Percentiles rank a stretch among this genome's conserved stretches.
Evolutionary conservation across 2,888 invertebrate genomes (phyloP).

Genomic region (Parelbella ahira): DNA sequence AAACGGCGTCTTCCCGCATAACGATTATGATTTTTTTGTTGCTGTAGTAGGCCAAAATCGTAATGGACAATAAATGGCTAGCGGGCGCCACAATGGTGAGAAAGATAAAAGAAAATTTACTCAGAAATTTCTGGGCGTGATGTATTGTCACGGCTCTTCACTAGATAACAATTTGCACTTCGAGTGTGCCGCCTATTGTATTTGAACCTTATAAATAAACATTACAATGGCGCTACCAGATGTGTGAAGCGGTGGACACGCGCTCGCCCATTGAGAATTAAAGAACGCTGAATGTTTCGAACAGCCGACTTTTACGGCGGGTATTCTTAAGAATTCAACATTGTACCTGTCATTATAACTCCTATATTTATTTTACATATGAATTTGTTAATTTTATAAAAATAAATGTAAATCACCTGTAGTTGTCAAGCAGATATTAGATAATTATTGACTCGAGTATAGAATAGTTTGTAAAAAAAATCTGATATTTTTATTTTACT

Average conservation of each 20-base stretch:
- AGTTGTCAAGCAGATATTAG: no score
- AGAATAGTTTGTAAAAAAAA: no score
- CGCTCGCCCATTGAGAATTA: conserved; percentile 45
- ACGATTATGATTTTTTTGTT: no score
- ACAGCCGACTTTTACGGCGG: conserved; percentile 41
- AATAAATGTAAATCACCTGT: no score
- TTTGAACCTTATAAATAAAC: conserved; percentile 67
- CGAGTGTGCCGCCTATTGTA: conserved; percentile 59
- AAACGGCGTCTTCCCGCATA: no score
- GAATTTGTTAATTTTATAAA: no score
- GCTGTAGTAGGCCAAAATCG: conserved; percentile 58
- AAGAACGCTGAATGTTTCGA: conserved; percentile 26
- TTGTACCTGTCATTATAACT: no score
- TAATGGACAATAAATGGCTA: conserved; percentile 71
- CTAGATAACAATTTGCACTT: conserved; percentile 76
- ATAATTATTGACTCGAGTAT: no score
- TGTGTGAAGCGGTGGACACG: conserved; percentile 48
- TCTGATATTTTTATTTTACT: no score
- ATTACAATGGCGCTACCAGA: conserved; percentile 66
- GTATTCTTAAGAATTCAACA: no score
- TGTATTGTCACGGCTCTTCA: conserved; percentile 60
- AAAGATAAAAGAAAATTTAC: conserved; percentile 74
- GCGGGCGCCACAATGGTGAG: conserved; percentile 63
- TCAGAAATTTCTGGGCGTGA: conserved; percentile 73
- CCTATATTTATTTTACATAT: no score